Percentiles rank a stretch among this genome's conserved stretches.
Evolutionary conservation across 2,113 vertebrate genomes (phyloP).

Genomic region (Australoheros scitulus): DNA sequence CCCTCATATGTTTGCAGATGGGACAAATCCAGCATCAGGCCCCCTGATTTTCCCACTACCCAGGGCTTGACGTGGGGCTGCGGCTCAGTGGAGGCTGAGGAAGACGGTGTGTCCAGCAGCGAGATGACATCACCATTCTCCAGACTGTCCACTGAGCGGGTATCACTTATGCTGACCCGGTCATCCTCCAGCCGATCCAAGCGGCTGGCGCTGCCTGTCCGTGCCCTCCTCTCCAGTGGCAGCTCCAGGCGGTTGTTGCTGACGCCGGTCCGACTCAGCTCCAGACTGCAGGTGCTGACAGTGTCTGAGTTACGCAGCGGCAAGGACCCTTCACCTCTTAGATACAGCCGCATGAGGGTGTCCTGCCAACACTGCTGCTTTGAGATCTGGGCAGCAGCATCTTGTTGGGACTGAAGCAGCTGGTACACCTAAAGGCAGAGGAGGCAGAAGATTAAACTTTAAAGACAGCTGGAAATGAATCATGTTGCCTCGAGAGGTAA

Average conservation of each 20-base stretch:
- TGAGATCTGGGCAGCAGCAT: conserved; percentile 90
- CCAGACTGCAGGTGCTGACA: conserved; percentile 78
- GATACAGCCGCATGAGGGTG: conserved; percentile 87
- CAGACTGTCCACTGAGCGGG: conserved; percentile 82
- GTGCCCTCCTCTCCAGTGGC: conserved; percentile 57
- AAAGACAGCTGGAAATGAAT: background rate
- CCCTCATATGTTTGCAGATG: conserved; percentile 84
- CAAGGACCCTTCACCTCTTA: conserved; percentile 79
- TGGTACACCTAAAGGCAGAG: conserved; percentile 84
- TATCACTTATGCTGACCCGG: conserved; percentile 82
- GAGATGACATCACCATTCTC: conserved; percentile 82
- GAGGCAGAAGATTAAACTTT: conserved; percentile 9
- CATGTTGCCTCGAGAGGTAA: background rate
- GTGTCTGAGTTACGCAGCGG: conserved; percentile 55
- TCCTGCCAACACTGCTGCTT: conserved; percentile 97
- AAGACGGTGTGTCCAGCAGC: conserved; percentile 77
- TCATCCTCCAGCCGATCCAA: conserved; percentile 69
- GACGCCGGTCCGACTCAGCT: conserved; percentile 55
- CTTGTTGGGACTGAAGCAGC: conserved; percentile 88
- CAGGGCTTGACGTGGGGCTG: conserved; percentile 79
- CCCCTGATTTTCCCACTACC: conserved; percentile 81
- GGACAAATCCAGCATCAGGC: conserved; percentile 88
- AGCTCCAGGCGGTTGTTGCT: conserved; percentile 69
- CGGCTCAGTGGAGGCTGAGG: conserved; percentile 73
- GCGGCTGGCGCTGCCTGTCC: conserved; percentile 73